Evolutionary conservation across 2,888 invertebrate genomes (phyloP).

Genomic region (Drosophila picticornis): DNA sequence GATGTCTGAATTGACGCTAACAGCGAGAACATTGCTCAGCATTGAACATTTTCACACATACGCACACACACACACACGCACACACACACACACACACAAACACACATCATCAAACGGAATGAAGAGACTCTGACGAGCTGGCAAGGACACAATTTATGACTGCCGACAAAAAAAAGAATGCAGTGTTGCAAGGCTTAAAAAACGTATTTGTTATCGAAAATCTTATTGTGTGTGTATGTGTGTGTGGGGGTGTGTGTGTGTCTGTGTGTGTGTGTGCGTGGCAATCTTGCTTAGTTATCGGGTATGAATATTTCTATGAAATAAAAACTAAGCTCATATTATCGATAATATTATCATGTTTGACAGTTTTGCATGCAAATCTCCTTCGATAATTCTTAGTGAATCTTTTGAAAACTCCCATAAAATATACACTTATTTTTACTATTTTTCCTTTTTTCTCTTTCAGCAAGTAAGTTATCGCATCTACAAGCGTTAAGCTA

Average conservation of each 20-base stretch:
- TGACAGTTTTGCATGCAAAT: background rate
- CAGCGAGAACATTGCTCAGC: slow-evolving; percentile 13
- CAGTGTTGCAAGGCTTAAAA: background rate
- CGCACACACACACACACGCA: background rate
- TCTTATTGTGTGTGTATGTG: background rate
- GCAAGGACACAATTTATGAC: slow-evolving; percentile 20
- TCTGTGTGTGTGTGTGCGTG: background rate
- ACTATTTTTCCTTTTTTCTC: background rate
- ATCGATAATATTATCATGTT: background rate
- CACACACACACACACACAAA: background rate
- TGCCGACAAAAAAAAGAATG: slow-evolving; percentile 29
- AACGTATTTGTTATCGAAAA: slow-evolving; percentile 26
- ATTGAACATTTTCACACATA: slow-evolving; percentile 11
- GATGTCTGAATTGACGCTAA: slow-evolving; percentile 32
- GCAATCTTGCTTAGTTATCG: background rate
- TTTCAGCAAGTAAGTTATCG: slow-evolving; percentile 33
- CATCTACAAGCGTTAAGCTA: background rate
- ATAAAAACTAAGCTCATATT: background rate
- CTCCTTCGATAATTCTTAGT: background rate
- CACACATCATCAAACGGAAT: slow-evolving; percentile 4
- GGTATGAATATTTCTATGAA: background rate
- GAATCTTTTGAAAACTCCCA: background rate
- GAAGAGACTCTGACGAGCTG: slow-evolving; percentile 10
- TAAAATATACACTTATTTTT: background rate
- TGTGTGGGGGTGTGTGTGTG: background rate